Base-by-base conservation (phyloP, 2,888 invertebrate genomes). In the Muschampia staudingeri region DNA sequence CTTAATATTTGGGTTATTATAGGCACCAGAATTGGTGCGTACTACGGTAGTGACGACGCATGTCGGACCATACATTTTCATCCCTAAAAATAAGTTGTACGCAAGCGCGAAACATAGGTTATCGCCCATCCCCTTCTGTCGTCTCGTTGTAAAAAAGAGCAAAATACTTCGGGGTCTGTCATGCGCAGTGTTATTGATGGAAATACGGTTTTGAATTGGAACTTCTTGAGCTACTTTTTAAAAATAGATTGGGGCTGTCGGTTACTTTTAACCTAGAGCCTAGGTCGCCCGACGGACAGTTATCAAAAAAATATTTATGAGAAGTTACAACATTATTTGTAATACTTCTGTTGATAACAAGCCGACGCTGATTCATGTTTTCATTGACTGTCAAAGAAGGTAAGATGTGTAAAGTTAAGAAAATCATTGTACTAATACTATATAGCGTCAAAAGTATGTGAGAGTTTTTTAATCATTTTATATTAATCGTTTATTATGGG, bases 121-220 rank as follows among this genome's bases (percentile, higher is more conserved):
- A 95, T 95, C 88, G 81, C 84, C 84, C 88, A 83, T 94, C 95
- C 88, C 93, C 89, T 84, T 93, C 88, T 30, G 78, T 44, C 83
- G 85, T 81, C 78, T 34, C 79, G 52, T n/a, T 67, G 87, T n/a
- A 61, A 76, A 89, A 94, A 88, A 87, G 93, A 91, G 94, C 91
- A 72, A 83, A 89, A 78, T 56, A 81, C 83, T 87, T 72, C 86
- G 86, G 52, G 70, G 80, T 61, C 90, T 87, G 92, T 94, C 96
- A 94, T 97, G 96, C 96, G 96, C 96, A 94, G 91, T 95, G 93
- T 93, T 97, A 97, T 97, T 95, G 96, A 97, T 93, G 91, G 90
- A 93, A 91, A 61, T 34, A 80, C 76, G 34, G 76, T 70, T 80
- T 70, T 80, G 80, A 76, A 76, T 80, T 71, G 75, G 69, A 80